Base-by-base conservation (phyloP, 2,113 vertebrate species). In the Odobenus rosmarus region DNA sequence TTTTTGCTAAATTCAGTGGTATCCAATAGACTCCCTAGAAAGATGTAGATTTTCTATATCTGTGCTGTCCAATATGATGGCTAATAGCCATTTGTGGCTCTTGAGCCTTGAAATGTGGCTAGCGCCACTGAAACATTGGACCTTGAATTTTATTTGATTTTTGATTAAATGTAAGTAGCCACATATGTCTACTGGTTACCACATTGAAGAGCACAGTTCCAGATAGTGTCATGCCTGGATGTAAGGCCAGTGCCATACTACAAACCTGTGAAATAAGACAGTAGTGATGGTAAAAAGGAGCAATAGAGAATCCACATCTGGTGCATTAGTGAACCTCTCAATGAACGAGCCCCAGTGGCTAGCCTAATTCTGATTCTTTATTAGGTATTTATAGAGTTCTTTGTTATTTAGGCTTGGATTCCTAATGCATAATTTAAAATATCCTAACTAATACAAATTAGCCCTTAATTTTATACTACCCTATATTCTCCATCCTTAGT, bases 31-130 rank as follows among this genome's bases (percentile, higher is more conserved):
- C 6, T 51, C 46, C 39, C 3, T 19, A 36, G 64, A 15, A 79
- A 55, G 12, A 36, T 0, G 2, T 2, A 21, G 51, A 36, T 82
- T 6, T 18, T 64, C 33, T 28, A 2, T 3, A 14, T 28, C 15
- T n/a, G 1, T 49, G 39, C 33, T 24, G 1, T 10, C 2, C 23
- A 26, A 13, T 5, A 8, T 16, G 9, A n/a, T 42, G 6, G 13
- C 19, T 31, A 23, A 7, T 11, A 55, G 8, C 11, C 26, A 86
- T 2, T 1, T 23, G 18, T 53, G 18, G 3, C 7, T 82, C n/a
- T 46, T 57, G 24, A 67, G 16, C 13, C 86, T 71, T 55, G 5
- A 49, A 86, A 62, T 42, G 67, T 90, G 67, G 67, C 24, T 74
- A 55, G 24, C 42, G 4, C 53, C 81, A 24, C 24, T 55, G 49